These are phyloP conservation scores for Limosa lapponica DNA, from an alignment of 2,797 vertebrate genomes.

Conservation along the genomic window DNA sequence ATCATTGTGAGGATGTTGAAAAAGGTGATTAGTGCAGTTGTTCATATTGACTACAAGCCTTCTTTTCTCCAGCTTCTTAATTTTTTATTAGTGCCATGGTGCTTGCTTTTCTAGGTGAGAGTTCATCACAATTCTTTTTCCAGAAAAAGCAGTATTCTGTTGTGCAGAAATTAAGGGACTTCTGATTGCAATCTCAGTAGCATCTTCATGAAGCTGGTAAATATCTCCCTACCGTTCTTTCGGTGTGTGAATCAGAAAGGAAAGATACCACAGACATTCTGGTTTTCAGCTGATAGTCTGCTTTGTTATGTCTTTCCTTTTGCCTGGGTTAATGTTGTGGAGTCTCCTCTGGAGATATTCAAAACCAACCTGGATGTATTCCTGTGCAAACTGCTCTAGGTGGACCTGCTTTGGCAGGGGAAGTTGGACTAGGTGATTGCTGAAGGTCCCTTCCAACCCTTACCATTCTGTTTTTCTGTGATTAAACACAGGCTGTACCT, in stretches of 20 bases:
- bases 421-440: no score
- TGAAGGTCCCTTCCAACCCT: no score
- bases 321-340: neutral
- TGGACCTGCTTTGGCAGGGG: no score
- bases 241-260: neutral
- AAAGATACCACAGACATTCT: neutral
- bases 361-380: no score
- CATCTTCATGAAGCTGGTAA: neutral
- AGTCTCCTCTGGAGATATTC: no score
- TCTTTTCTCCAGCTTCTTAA: neutral
- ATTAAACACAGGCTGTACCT: neutral
- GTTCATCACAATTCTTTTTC: neutral
- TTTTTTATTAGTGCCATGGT: neutral
- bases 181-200: neutral
- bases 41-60: neutral
- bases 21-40: neutral
- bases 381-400: no score
- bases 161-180: neutral
- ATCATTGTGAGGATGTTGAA: neutral
- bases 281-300: neutral
- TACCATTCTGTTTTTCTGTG: no score
- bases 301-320: neutral
- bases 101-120: neutral
- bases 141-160: neutral
- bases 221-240: neutral